phyloP scores from a whole-genome alignment of 2,888 invertebrate species.

The Caenorhabditis afra region DNA sequence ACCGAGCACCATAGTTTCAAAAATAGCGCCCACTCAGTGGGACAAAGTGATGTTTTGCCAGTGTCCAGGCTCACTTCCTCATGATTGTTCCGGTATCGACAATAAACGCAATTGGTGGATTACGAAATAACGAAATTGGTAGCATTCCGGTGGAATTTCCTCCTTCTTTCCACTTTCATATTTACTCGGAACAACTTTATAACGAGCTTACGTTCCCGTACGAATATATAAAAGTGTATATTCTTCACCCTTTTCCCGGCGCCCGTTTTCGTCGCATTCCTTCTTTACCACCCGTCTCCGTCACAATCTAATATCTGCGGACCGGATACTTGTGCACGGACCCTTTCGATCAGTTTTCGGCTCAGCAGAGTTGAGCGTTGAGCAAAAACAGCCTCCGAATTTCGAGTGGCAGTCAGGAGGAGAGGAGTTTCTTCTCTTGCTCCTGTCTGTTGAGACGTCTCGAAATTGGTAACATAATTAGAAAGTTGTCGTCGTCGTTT shows the following conservation, averaged over 20 bases:
- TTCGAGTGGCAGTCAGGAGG: slow-evolving; percentile 14
- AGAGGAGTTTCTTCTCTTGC: slow-evolving; percentile 17
- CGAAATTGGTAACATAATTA: slow-evolving; percentile 55
- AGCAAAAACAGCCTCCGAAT: slow-evolving; percentile 15
- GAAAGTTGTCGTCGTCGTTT: slow-evolving; percentile 51
- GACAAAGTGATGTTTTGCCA: no score
- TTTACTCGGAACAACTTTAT: no score
- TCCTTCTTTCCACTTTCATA: no score
- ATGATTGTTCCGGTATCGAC: no score
- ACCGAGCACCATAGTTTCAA: background rate
- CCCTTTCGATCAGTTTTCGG: slow-evolving; percentile 5
- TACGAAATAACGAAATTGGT: no score
- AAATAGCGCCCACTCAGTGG: no score
- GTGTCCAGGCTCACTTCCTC: no score
- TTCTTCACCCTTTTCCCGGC: no score
- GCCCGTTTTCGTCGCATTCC: slow-evolving; percentile 29
- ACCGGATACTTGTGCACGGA: slow-evolving; percentile 6
- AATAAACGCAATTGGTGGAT: no score
- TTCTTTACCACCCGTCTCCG: slow-evolving; percentile 1
- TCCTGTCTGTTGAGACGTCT: slow-evolving; percentile 20
- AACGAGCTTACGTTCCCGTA: no score
- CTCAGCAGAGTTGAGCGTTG: slow-evolving; percentile 1
- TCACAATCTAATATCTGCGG: slow-evolving; percentile 41
- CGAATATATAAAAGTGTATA: background rate
- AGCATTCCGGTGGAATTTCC: no score